Evolutionary conservation across 2,113 vertebrate species (phyloP).

Genomic region (Hippocampus abdominalis): DNA sequence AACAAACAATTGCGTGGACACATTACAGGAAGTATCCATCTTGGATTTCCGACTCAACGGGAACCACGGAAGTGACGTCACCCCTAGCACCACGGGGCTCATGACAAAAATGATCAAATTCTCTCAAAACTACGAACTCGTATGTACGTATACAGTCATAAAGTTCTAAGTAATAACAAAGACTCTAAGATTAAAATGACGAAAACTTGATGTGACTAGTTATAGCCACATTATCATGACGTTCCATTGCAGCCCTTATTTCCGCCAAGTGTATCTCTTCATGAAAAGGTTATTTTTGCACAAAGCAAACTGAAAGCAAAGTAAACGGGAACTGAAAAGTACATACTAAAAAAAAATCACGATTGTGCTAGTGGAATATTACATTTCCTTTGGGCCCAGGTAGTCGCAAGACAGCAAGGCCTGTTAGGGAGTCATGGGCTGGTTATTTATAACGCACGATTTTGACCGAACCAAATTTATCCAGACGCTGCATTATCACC

Average conservation of each 20-base stretch:
- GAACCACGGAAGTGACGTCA: slow-evolving; percentile 6
- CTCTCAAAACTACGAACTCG: background rate
- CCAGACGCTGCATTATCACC: no score
- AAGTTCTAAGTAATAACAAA: background rate
- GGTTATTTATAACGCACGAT: background rate
- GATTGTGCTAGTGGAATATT: background rate
- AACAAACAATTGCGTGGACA: background rate
- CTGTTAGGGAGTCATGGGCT: slow-evolving; percentile 11
- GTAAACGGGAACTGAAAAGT: background rate
- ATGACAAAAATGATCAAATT: background rate
- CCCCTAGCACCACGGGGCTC: no score
- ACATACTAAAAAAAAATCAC: background rate
- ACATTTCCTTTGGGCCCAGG: background rate
- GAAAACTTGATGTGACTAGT: background rate
- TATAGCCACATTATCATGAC: background rate
- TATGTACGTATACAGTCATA: background rate
- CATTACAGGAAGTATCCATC: background rate
- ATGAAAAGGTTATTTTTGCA: background rate
- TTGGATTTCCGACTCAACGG: background rate
- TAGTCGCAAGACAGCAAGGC: slow-evolving; percentile 16
- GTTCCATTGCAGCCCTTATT: slow-evolving; percentile 10
- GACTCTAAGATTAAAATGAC: background rate
- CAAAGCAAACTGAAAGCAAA: background rate
- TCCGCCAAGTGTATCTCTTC: slow-evolving; percentile 27
- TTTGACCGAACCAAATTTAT: background rate